Evolutionary conservation across 2,888 invertebrate genomes (phyloP).

Genomic region (Dicranocentrus wangi): DNA sequence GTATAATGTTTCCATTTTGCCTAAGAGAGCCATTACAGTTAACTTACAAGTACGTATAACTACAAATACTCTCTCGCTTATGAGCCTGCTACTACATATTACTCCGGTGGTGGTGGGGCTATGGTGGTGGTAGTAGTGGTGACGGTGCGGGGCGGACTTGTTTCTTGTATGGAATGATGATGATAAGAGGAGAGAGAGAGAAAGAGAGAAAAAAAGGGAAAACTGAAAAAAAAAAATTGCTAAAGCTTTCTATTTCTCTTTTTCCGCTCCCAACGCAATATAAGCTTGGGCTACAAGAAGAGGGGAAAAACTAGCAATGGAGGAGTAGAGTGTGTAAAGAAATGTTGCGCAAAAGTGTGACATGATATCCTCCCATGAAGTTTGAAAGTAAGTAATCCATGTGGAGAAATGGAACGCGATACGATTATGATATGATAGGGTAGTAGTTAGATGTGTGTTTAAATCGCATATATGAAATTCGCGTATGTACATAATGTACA

Average conservation of each 20-base stretch:
- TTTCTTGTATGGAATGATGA: conserved; percentile 48
- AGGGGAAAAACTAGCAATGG: too few species aligned
- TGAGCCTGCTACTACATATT: too few species aligned
- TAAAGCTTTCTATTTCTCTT: conserved; percentile 34
- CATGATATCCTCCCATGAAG: conserved; percentile 64
- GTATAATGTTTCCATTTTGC: conserved; percentile 64
- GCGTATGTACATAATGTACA: neutral
- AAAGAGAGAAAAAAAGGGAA: conserved; percentile 35
- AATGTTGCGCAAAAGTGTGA: conserved; percentile 65
- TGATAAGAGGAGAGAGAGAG: too few species aligned
- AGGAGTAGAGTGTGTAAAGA: conserved; percentile 44
- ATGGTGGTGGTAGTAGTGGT: conserved; percentile 8
- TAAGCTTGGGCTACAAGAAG: too few species aligned
- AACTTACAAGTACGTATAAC: conserved; percentile 60
- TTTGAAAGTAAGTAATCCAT: conserved; percentile 64
- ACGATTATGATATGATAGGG: conserved; percentile 53
- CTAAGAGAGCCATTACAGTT: conserved; percentile 65
- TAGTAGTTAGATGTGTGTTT: conserved; percentile 14
- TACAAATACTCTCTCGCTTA: conserved; percentile 58
- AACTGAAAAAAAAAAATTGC: conserved; percentile 35
- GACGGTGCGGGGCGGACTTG: conserved; percentile 11
- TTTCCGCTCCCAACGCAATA: conserved; percentile 14
- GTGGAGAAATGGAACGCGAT: conserved; percentile 62
- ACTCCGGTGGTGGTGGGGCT: conserved; percentile 19
- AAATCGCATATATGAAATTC: too few species aligned